A percentile compares a stretch with the other conserved stretches of the same genome.
phyloP scores from a whole-genome alignment of 2,113 vertebrate genomes.

The Caranx ignobilis region DNA sequence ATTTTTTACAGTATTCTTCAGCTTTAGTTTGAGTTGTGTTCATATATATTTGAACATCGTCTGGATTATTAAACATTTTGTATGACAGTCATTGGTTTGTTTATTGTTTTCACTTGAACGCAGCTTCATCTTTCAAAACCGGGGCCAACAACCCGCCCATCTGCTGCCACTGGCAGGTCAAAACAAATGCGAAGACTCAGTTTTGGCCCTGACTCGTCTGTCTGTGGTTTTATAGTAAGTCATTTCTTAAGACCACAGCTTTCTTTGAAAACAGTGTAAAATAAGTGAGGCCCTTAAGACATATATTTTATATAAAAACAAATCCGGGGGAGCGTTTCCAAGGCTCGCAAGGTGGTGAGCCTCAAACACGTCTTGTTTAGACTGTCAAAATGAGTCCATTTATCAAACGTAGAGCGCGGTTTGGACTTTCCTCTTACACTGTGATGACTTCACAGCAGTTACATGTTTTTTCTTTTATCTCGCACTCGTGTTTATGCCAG shows the following conservation, averaged over 20 bases:
- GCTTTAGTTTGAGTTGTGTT: background rate
- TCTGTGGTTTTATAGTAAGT: constrained; percentile 23
- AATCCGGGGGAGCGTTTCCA: background rate
- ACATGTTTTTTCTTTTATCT: constrained; percentile 40
- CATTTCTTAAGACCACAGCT: constrained; percentile 3
- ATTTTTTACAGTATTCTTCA: background rate
- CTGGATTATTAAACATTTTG: background rate
- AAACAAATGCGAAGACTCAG: constrained; percentile 3
- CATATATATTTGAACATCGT: background rate
- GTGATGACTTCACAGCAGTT: constrained; percentile 33
- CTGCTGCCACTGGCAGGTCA: constrained; percentile 23
- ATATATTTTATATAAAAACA: background rate
- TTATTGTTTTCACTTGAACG: background rate
- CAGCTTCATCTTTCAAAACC: background rate
- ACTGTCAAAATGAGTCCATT: background rate
- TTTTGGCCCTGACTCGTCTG: background rate
- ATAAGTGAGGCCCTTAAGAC: background rate
- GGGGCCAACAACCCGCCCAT: background rate
- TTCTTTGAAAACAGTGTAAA: background rate
- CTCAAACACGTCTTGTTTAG: constrained; percentile 30
- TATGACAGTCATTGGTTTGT: background rate
- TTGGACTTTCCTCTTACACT: constrained; percentile 7
- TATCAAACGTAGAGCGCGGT: constrained; percentile 19
- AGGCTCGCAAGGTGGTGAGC: constrained; percentile 25
- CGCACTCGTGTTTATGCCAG: background rate